Evolutionary conservation across 1,140 invertebrate genomes (phyloP), one percentile per base, ranked within the genome.

Genomic region (Helicoverpa armigera): DNA sequence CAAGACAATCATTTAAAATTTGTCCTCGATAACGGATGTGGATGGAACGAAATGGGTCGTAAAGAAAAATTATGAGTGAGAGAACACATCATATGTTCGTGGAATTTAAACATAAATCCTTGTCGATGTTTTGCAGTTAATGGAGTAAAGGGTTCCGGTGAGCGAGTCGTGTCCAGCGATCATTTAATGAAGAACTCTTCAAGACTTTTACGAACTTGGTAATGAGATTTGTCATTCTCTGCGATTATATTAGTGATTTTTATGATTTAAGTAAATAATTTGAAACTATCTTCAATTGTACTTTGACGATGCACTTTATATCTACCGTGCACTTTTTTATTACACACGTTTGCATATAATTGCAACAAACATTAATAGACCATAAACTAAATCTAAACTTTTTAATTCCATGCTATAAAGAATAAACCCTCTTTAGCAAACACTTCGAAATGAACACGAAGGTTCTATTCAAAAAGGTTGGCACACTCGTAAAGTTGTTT

Each of bases 61-160:
- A 72, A 72, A 72, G 65, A 10, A 43, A 69, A 50, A 69, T 69
- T 31, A 72, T 53, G 50, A 53, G 12, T 12, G 70, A 73, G 29
- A 31, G n/a, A 58, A 10, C 70, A 43, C 53, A 73, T 73, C 54
- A 35, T 14, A 56, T 18, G 53, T 73, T 35, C 53, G 31, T 9
- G 10, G 58, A 73, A 58, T 58, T 23, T 56, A 73, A 58, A 2
- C 70, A 31, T 56, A 73, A 73, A 23, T 58, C 31, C 2, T 16
- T 10, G 29, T 53, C n/a, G 29, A 73, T 43, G 31, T 43, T 73
- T 53, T 56, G 13, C 13, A 16, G 53, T 56, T 35, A 73, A 73
- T 73, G 53, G 70, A 73, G 70, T 10, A 14, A 16, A 16, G 18
- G 5, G n/a, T 35, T 72, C 29, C 18, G 4, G 23, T 10, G 48